phyloP scores from a whole-genome alignment of 1,140 invertebrate genomes.

The Mactra quadrangularis region DNA sequence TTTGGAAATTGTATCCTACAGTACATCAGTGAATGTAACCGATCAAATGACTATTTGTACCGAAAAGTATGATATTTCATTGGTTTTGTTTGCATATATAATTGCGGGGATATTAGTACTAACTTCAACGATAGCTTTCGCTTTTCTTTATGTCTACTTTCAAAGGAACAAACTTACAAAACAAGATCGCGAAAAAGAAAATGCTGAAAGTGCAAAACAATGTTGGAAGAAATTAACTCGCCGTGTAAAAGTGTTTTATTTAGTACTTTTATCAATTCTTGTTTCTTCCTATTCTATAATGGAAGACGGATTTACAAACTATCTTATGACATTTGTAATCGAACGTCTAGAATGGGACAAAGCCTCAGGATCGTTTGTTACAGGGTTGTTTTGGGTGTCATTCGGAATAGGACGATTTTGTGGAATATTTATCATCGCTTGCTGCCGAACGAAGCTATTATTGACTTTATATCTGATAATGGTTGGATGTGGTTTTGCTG shows the following conservation, averaged over 20 bases:
- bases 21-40: background rate
- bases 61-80: constrained; percentile 2
- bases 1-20: no score
- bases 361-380: constrained; percentile 18
- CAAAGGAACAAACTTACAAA: background rate
- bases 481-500: background rate
- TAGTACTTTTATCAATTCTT: background rate
- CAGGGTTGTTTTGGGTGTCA: constrained; percentile 28
- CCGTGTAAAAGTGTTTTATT: background rate
- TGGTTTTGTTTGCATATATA: constrained; percentile 27
- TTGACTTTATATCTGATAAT: constrained; percentile 12
- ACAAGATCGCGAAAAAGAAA: background rate
- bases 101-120: constrained; percentile 8
- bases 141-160: background rate
- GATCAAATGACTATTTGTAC: background rate
- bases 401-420: constrained; percentile 48
- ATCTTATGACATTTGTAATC: constrained; percentile 44
- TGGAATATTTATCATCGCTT: constrained; percentile 36
- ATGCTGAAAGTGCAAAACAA: background rate
- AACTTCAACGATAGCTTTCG: background rate
- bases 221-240: background rate
- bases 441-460: constrained; percentile 5
- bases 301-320: constrained; percentile 45
- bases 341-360: constrained; percentile 49
- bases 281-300: constrained; percentile 3